phyloP scores from a whole-genome alignment of 1,140 invertebrate genomes.

The Drosophila repleta region DNA sequence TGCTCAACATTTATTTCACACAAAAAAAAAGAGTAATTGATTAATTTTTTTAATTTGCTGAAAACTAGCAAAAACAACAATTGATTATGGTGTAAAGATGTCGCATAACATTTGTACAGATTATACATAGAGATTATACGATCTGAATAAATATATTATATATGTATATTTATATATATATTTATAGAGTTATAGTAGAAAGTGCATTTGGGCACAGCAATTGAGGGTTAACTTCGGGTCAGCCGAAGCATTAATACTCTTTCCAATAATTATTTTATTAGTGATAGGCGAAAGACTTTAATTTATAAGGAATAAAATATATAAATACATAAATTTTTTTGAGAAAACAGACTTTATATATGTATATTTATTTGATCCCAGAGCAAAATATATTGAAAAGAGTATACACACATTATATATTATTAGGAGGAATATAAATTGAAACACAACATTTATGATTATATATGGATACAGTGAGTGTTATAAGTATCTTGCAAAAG shows the following conservation, averaged over 20 bases:
- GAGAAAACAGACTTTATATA: too few relatives aligned
- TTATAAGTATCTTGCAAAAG: not conserved
- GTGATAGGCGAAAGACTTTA: not conserved
- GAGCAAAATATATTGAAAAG: conserved; percentile 14
- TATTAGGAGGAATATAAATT: conserved; percentile 3
- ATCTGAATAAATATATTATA: conserved; percentile 27
- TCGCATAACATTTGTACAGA: conserved; percentile 72
- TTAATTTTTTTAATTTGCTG: conserved; percentile 39
- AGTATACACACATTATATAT: conserved; percentile 7
- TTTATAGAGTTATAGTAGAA: not conserved
- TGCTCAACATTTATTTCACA: conserved; percentile 27
- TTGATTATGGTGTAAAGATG: conserved; percentile 52
- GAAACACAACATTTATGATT: conserved; percentile 25
- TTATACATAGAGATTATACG: conserved; percentile 38
- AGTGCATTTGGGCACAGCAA: conserved; percentile 23
- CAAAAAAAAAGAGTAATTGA: too few relatives aligned
- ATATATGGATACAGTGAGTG: conserved; percentile 3
- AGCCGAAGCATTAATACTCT: conserved; percentile 30
- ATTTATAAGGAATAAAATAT: not conserved
- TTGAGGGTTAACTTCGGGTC: conserved; percentile 14
- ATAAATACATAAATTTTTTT: not conserved
- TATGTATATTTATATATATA: conserved; percentile 2
- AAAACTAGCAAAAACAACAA: conserved; percentile 61
- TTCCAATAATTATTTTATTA: conserved; percentile 3
- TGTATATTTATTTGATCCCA: too few relatives aligned